phyloP scores from a whole-genome alignment of 2,113 vertebrate genomes.

The Cynoglossus semilaevis region DNA sequence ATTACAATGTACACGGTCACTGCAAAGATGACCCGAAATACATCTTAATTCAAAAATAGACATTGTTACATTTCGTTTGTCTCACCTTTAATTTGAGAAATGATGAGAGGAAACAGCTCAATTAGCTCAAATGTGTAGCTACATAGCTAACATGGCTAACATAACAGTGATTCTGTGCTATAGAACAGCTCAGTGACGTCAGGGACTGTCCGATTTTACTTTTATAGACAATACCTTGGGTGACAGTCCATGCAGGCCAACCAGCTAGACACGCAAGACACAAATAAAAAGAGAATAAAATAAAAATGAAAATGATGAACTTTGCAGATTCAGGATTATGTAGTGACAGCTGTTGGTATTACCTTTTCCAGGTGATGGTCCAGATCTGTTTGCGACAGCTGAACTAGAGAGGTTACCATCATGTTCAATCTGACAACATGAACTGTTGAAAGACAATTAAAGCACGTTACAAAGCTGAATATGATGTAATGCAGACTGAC shows the following conservation, averaged over 20 bases:
- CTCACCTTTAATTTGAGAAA: too few species aligned
- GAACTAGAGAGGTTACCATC: neutral
- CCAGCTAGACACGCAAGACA: slow-evolving; percentile 1
- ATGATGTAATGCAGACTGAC: neutral
- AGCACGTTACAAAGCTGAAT: slow-evolving; percentile 7
- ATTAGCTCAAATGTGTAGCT: too few species aligned
- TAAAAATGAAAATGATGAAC: neutral
- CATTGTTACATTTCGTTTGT: too few species aligned
- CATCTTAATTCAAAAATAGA: too few species aligned
- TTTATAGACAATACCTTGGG: neutral
- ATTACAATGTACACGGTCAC: too few species aligned
- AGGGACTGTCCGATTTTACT: neutral
- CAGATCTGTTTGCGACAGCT: slow-evolving; percentile 12
- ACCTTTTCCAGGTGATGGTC: slow-evolving; percentile 3
- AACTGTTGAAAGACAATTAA: slow-evolving; percentile 23
- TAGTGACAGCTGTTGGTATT: neutral
- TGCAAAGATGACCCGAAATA: too few species aligned
- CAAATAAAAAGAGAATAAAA: neutral
- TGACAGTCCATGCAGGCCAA: neutral
- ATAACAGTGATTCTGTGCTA: too few species aligned
- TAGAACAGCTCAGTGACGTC: neutral
- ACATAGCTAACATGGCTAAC: too few species aligned
- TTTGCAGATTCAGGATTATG: too few species aligned
- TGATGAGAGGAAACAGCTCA: too few species aligned
- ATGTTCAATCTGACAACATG: slow-evolving; percentile 20